Percentiles rank a stretch among this genome's conserved stretches.
These are phyloP conservation scores for Dicrostonyx torquatus DNA, from an alignment of 2,797 vertebrate genomes.

Conservation along the genomic window DNA sequence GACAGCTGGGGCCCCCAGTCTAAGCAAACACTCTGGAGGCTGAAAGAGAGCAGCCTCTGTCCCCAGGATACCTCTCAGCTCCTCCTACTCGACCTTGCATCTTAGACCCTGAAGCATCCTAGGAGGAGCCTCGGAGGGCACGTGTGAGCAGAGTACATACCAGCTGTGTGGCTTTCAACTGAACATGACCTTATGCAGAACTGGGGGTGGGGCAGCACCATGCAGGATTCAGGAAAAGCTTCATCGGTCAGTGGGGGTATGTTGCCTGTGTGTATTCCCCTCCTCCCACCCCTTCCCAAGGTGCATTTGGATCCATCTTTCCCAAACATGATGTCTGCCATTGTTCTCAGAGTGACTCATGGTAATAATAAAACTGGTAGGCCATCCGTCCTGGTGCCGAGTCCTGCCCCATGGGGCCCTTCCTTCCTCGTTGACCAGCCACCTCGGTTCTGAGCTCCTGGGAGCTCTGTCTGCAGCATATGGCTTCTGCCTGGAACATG, in stretches of 20 bases:
- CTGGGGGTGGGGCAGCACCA: no score
- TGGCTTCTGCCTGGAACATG: background rate
- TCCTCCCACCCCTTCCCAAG: background rate
- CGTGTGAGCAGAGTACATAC: background rate
- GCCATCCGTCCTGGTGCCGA: background rate
- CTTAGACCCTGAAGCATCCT: background rate
- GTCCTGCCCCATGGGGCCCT: background rate
- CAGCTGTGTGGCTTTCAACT: no score
- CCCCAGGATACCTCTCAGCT: background rate
- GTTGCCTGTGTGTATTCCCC: background rate
- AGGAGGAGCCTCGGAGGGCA: background rate
- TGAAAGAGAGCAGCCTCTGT: background rate
- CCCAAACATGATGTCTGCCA: background rate
- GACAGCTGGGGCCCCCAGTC: background rate
- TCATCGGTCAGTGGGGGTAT: no score
- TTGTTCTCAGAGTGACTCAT: slow-evolving; percentile 22
- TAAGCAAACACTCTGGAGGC: background rate
- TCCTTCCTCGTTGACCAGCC: background rate
- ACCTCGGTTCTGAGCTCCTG: background rate
- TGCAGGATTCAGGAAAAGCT: no score
- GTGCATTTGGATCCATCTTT: background rate
- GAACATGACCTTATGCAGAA: background rate
- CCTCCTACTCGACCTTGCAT: background rate
- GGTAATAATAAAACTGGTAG: background rate
- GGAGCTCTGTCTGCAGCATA: background rate